Base-by-base conservation (phyloP, 2,888 invertebrate species). In the Megastigmus dorsalis region DNA sequence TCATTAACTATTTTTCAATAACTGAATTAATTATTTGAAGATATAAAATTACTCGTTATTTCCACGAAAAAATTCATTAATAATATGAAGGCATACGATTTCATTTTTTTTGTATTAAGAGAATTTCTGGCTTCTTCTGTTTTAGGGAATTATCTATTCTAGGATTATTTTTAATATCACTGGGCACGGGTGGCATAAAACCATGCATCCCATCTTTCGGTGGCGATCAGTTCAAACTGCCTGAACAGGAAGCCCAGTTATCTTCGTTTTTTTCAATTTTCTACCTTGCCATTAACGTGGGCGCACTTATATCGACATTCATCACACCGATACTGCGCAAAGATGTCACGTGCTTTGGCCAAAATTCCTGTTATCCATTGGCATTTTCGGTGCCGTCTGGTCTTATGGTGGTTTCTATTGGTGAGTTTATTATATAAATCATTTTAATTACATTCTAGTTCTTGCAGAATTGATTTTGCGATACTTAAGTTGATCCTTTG, bases 171-270 rank as follows among this genome's bases (percentile, higher is more conserved):
- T 88, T 95, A 28, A 95, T 98, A 81, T 97, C 97, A 0, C 82
- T 97, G 13, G 97, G 97, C 0, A 97, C 97, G 0, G 98, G 98
- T 1, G 97, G 97, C 1, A 98, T 98, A 81, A 98, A 98, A 84
- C 97, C 98, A 0, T 98, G 97, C 84, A 97, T 98, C 0, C 92
- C 96, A 0, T 96, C 98, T 0, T 98, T 98, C 86, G 98, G 98
- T 0, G 98, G 97, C 0, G 98, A 98, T 87, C 98, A 97, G 88
- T 97, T 97, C 88, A 90, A 92, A 57, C 81, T 95, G 57, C 95
- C 95, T 0, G 93, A 95, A 78, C 95, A 97, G 89, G 93, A 93
- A 80, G 89, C 89, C 80, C 93, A 95, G 84, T 89, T 97, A 74
- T 93, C 93, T 15, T 92, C 92, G 74, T 98, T 96, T 89, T 98